Conservation (phyloP, 2,797 vertebrate genomes). For the Hypotaenidia philippensis region DNA sequence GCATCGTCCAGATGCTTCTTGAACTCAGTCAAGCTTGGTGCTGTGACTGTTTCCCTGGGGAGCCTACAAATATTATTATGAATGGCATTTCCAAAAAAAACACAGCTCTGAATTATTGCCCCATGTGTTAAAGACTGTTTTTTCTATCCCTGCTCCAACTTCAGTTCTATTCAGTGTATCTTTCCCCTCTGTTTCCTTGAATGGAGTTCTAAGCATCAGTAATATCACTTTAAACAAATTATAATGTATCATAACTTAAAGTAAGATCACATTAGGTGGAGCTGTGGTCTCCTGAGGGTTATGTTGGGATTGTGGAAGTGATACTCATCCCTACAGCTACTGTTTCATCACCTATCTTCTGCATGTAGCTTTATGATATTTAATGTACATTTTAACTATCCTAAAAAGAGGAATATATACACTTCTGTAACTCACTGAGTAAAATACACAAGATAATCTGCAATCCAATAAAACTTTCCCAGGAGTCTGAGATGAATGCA, state of each 20-base stretch:
- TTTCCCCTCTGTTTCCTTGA: not conserved
- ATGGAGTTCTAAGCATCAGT: not conserved
- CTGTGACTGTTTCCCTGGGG: too few relatives aligned
- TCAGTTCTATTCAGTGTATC: not conserved
- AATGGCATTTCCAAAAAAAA: not conserved
- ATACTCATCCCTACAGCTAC: not conserved
- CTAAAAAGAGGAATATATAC: not conserved
- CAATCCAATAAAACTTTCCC: not conserved
- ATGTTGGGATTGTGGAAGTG: not conserved
- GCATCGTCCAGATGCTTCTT: too few relatives aligned
- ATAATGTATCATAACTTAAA: not conserved
- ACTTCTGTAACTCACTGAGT: not conserved
- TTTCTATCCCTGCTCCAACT: not conserved
- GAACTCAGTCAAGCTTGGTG: too few relatives aligned
- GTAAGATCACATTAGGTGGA: not conserved
- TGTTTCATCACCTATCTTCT: not conserved
- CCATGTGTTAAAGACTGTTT: not conserved
- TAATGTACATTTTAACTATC: not conserved
- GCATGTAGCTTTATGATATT: not conserved
- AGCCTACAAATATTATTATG: not conserved
- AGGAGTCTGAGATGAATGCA: not conserved
- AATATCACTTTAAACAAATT: not conserved
- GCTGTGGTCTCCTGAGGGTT: not conserved
- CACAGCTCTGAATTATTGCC: not conserved
- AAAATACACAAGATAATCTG: not conserved